Conservation (phyloP, 2,888 invertebrate genomes). For the Oscheius myriophilus region DNA sequence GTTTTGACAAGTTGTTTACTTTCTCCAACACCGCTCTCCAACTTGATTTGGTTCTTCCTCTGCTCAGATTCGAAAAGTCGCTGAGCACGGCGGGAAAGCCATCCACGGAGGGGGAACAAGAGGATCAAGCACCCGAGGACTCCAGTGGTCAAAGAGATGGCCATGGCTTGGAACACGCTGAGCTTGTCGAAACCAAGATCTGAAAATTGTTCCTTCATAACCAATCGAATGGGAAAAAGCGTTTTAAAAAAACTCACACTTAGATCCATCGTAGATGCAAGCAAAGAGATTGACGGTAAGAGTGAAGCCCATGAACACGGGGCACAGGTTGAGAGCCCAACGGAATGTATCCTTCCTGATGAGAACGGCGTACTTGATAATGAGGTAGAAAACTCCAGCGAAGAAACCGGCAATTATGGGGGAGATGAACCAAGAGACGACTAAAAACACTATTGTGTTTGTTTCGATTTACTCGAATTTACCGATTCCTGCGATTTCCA, state of each 20-base stretch:
- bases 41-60: conserved; percentile 36
- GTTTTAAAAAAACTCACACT: conserved; percentile 38
- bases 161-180: conserved; percentile 41
- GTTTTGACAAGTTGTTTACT: conserved; percentile 22
- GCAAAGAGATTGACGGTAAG: conserved; percentile 95
- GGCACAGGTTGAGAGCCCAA: conserved; percentile 45
- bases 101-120: conserved; percentile 43
- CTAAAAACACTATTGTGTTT: too few species aligned
- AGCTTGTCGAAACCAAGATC: conserved; percentile 55
- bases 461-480: too few species aligned
- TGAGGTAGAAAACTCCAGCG: conserved; percentile 83
- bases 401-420: conserved; percentile 90
- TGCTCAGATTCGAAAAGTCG: conserved; percentile 42
- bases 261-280: conserved; percentile 86
- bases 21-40: conserved; percentile 38
- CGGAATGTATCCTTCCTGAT: conserved; percentile 47
- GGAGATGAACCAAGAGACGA: conserved; percentile 96
- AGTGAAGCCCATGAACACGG: conserved; percentile 76
- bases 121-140: conserved; percentile 42
- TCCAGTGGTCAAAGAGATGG: conserved; percentile 41
- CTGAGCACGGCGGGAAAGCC: conserved; percentile 43
- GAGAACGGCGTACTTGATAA: conserved; percentile 85
- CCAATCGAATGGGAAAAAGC: not conserved
- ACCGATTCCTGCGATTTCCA: conserved; percentile 81
- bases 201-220: conserved; percentile 32